phyloP scores from a whole-genome alignment of 2,797 vertebrate species.

The Cyclopterus lumpus region DNA sequence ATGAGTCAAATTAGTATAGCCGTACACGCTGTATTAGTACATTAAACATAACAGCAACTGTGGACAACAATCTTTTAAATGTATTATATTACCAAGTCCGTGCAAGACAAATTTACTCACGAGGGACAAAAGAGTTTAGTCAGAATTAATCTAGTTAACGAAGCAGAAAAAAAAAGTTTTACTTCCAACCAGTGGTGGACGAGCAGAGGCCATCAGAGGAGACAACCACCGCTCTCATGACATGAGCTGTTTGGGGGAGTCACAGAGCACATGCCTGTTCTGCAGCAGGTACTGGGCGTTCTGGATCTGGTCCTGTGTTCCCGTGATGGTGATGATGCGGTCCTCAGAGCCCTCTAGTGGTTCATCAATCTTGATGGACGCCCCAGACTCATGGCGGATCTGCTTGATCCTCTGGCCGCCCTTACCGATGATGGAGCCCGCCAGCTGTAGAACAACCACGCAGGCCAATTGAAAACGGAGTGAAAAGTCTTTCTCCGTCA shows the following conservation, averaged over 20 bases:
- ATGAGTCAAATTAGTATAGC: not conserved
- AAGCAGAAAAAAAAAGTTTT: not conserved
- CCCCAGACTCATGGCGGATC: constrained; percentile 98
- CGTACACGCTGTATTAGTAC: not conserved
- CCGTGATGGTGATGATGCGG: constrained; percentile 99
- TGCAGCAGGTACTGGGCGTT: constrained; percentile 99
- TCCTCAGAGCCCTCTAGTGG: constrained; percentile 98
- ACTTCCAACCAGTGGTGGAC: constrained; percentile 1
- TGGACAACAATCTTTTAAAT: not conserved
- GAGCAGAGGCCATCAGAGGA: constrained; percentile 8
- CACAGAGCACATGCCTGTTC: constrained; percentile 90
- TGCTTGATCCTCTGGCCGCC: constrained; percentile 98
- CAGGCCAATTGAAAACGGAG: not conserved
- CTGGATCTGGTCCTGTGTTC: constrained; percentile 99
- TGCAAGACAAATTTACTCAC: not conserved
- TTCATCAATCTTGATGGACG: constrained; percentile 99
- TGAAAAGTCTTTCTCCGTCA: not conserved
- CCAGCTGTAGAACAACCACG: constrained; percentile 83
- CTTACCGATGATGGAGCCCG: constrained; percentile 98
- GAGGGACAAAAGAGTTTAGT: not conserved
- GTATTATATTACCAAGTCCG: not conserved
- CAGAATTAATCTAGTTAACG: not conserved
- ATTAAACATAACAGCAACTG: not conserved
- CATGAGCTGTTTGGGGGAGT: not conserved
- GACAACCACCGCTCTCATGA: not conserved